These are phyloP conservation scores for Liparis tanakae DNA, from an alignment of 2,797 vertebrate genomes.

Conservation along the genomic window DNA sequence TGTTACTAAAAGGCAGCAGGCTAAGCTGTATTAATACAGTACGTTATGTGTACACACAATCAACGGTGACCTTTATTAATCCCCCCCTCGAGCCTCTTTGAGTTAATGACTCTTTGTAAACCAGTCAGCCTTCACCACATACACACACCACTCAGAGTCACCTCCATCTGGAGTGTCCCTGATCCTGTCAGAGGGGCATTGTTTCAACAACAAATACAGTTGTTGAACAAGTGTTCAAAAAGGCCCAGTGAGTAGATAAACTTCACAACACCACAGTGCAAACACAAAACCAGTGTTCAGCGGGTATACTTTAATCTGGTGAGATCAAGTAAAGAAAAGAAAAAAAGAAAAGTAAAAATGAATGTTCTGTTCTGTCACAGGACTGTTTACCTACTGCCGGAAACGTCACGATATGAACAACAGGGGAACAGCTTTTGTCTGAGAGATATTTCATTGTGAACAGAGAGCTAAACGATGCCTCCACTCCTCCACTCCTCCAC, in stretches of 20 bases:
- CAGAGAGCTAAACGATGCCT: slow-evolving; percentile 15
- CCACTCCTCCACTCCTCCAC: not conserved
- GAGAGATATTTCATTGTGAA: not conserved
- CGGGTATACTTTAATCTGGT: not conserved
- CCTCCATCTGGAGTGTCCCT: slow-evolving; percentile 30
- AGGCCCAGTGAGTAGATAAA: not conserved
- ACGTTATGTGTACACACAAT: slow-evolving; percentile 4
- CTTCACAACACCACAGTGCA: not conserved
- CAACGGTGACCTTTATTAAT: slow-evolving; percentile 48
- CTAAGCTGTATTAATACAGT: slow-evolving; percentile 20
- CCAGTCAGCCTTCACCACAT: slow-evolving; percentile 35
- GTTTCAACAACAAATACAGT: not conserved
- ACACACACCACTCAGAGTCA: slow-evolving; percentile 38
- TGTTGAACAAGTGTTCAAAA: no score
- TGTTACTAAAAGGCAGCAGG: slow-evolving; percentile 52
- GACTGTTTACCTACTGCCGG: slow-evolving; percentile 14
- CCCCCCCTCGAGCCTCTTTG: not conserved
- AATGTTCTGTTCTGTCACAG: slow-evolving; percentile 1
- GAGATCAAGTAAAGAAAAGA: not conserved
- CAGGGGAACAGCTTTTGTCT: not conserved
- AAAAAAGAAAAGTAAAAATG: not conserved
- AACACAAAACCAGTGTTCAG: not conserved
- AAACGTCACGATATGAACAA: slow-evolving; percentile 4
- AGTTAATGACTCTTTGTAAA: slow-evolving; percentile 47
- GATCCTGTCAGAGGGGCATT: not conserved